Evolutionary conservation across 2,113 vertebrate species (phyloP).

Genomic region (Periophthalmus modestus): DNA sequence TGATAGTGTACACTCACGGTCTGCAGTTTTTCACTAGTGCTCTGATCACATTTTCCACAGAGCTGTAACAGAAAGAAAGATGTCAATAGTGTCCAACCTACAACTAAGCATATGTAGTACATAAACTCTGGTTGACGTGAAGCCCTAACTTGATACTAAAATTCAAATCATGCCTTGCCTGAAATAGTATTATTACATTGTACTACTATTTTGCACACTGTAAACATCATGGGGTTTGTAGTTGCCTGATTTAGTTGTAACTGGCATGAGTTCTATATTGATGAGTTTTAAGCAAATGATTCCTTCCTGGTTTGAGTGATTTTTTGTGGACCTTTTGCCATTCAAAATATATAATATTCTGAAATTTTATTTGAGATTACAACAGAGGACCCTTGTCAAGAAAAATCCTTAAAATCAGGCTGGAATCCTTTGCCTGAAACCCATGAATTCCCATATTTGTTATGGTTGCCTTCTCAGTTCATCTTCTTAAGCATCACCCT

Average conservation of each 20-base stretch:
- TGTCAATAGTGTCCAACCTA: constrained; percentile 3
- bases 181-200: background rate
- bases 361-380: too few relatives aligned
- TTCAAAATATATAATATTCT: too few relatives aligned
- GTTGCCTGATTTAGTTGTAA: background rate
- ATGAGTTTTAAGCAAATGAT: too few relatives aligned
- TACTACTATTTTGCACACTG: too few relatives aligned
- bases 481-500: constrained; percentile 16
- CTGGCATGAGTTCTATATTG: background rate
- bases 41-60: constrained; percentile 94
- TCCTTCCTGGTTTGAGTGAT: too few relatives aligned
- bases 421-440: too few relatives aligned
- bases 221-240: background rate
- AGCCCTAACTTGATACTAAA: background rate
- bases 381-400: too few relatives aligned
- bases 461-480: constrained; percentile 8
- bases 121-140: background rate
- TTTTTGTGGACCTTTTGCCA: too few relatives aligned
- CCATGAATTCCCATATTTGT: background rate
- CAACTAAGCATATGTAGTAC: background rate
- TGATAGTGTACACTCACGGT: constrained; percentile 86
- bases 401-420: too few relatives aligned
- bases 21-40: constrained; percentile 94
- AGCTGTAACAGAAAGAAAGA: constrained; percentile 72
- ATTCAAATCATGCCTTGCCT: background rate